phyloP scores from a whole-genome alignment of 2,888 invertebrate species.

The Frankliniella fusca region DNA sequence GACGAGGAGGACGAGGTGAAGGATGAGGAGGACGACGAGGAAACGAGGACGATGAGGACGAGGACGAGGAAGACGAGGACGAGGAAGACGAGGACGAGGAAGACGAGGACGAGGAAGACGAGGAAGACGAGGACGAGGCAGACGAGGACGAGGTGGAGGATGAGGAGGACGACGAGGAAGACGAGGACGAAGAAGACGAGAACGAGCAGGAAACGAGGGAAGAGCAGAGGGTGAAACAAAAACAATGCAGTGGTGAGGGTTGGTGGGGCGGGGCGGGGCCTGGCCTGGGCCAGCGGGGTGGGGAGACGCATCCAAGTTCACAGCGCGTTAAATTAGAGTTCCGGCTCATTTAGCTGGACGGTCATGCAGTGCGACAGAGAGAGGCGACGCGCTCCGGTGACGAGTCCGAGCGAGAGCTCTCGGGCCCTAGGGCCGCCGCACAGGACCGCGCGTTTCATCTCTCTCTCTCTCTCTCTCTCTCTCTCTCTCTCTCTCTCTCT shows the following conservation, averaged over 20 bases:
- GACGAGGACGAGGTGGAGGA: neutral
- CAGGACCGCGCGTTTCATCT: too few species aligned
- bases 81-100: neutral
- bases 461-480: conserved; percentile 11
- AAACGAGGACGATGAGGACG: too few species aligned
- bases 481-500: conserved; percentile 28
- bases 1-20: neutral
- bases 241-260: neutral
- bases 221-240: neutral
- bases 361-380: neutral
- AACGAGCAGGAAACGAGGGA: too few species aligned
- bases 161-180: too few species aligned
- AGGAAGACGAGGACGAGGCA: neutral
- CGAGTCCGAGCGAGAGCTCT: too few species aligned
- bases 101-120: too few species aligned
- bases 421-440: too few species aligned
- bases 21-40: neutral
- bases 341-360: conserved; percentile 20
- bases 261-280: neutral
- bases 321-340: conserved; percentile 18
- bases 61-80: neutral
- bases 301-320: neutral
- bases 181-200: neutral
- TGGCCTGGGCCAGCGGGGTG: neutral
- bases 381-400: too few species aligned